Conservation (phyloP, 2,888 invertebrate species). For the Diarsia brunnea region DNA sequence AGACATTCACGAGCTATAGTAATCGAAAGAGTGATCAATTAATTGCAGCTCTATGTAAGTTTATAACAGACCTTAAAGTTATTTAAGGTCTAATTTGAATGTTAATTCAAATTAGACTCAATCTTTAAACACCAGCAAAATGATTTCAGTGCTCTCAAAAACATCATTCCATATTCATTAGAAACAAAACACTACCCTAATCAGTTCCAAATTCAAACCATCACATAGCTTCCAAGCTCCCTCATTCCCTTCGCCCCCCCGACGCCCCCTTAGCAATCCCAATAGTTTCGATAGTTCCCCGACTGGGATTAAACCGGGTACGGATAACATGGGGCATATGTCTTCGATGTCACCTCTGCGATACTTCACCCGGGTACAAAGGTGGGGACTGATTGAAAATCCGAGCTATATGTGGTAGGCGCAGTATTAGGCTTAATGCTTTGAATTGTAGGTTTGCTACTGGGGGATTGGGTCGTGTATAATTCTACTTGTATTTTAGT, state of each 20-base stretch:
- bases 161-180: conserved; percentile 9
- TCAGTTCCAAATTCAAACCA: conserved; percentile 54
- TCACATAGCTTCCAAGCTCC: conserved; percentile 17
- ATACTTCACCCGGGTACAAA: conserved; percentile 72
- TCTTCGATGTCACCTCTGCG: conserved; percentile 70
- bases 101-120: not conserved
- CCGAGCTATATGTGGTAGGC: conserved; percentile 62
- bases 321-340: conserved; percentile 75
- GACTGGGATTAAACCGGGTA: conserved; percentile 75
- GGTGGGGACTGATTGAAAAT: conserved; percentile 75
- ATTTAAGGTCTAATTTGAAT: too few species aligned
- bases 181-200: conserved; percentile 43
- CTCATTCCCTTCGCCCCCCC: conserved; percentile 38
- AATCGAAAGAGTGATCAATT: not conserved
- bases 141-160: not conserved
- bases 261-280: conserved; percentile 58
- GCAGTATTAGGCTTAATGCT: conserved; percentile 64
- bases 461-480: not conserved
- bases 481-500: not conserved
- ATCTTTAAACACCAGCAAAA: not conserved
- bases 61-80: too few species aligned
- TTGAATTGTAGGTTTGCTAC: conserved; percentile 36
- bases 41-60: not conserved
- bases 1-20: not conserved
- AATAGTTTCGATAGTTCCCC: conserved; percentile 71